These are phyloP conservation scores for Molossus molossus DNA, from an alignment of 2,797 vertebrate genomes.

Conservation along the genomic window DNA sequence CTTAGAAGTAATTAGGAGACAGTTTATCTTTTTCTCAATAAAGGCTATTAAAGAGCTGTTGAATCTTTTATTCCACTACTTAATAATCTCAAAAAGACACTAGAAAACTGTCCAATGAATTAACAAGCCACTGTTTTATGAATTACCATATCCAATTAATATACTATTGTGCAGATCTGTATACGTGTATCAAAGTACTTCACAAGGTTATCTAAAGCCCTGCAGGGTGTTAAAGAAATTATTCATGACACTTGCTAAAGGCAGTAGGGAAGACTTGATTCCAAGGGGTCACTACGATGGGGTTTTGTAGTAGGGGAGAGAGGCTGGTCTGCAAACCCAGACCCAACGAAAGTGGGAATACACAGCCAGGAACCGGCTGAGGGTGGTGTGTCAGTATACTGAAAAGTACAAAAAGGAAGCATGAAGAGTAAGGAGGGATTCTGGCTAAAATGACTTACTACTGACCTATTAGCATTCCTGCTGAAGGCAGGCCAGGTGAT, in stretches of 20 bases:
- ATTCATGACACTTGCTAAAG: background rate
- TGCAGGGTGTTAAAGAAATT: constrained; percentile 9
- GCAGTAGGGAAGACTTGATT: background rate
- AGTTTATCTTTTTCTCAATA: constrained; percentile 20
- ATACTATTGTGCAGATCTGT: background rate
- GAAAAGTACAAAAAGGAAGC: background rate
- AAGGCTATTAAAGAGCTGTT: background rate
- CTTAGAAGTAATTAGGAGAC: constrained; percentile 29
- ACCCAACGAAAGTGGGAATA: background rate
- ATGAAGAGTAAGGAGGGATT: background rate
- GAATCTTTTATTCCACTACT: background rate
- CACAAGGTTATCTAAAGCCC: background rate
- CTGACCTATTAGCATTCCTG: background rate
- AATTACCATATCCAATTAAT: constrained; percentile 33
- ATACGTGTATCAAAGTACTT: constrained; percentile 3
- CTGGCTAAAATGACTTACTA: background rate
- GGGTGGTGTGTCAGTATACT: background rate
- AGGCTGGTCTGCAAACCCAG: background rate
- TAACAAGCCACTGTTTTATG: background rate
- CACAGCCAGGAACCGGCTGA: background rate
- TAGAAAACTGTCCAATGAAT: constrained; percentile 17
- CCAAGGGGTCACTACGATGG: no score
- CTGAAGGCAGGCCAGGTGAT: background rate
- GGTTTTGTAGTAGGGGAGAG: background rate
- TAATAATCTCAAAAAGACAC: constrained; percentile 10